Conservation (phyloP, 2,113 vertebrate species). For the Pogonocichla stellata region DNA sequence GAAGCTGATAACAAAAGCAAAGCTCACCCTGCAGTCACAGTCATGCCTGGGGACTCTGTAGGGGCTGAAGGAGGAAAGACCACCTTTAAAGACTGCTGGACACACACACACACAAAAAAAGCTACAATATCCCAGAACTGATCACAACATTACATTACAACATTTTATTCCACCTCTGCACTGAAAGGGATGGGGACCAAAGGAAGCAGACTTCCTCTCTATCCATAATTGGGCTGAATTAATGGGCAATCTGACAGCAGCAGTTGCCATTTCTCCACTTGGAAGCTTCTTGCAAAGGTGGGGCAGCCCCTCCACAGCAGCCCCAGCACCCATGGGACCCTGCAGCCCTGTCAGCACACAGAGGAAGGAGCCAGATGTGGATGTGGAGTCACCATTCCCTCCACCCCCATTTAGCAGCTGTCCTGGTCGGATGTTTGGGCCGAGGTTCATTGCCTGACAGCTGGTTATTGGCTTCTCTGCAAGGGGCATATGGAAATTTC, state of each 20-base stretch:
- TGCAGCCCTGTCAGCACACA: not conserved
- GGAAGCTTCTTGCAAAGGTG: not conserved
- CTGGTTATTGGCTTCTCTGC: slow-evolving; percentile 59
- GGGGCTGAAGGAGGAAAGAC: not conserved
- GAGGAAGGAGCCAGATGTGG: rapidly evolving
- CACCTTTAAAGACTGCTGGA: not conserved
- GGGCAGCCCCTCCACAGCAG: not conserved
- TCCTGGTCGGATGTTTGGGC: not conserved
- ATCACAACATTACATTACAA: not conserved
- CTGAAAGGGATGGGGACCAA: not conserved
- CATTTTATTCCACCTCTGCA: not conserved
- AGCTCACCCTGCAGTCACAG: not conserved
- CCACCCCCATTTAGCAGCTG: not conserved
- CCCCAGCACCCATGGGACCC: not conserved
- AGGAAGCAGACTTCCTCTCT: not conserved
- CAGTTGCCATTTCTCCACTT: not conserved
- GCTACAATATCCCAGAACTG: not conserved
- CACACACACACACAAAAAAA: not conserved
- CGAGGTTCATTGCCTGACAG: slow-evolving; percentile 53
- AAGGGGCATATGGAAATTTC: slow-evolving; percentile 37
- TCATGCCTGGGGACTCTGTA: rapidly evolving
- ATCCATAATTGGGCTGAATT: not conserved
- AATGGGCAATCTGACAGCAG: not conserved
- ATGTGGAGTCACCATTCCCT: not conserved
- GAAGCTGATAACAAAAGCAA: not conserved